Percentiles rank a stretch among this genome's conserved stretches.
Conservation (phyloP, 1,140 invertebrate genomes). For the Formica selysi region DNA sequence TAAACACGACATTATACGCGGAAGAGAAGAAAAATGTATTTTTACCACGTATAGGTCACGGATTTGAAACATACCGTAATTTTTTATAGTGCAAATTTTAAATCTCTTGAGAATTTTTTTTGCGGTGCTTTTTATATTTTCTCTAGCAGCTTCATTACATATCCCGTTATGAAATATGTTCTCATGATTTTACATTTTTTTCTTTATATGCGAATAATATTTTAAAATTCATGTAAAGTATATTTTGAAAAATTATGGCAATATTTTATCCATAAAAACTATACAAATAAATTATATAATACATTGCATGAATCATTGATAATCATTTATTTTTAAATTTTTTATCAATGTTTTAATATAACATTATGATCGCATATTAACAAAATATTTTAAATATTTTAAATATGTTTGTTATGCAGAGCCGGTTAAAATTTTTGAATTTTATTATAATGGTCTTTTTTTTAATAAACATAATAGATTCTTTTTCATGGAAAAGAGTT, state of each 20-base stretch:
- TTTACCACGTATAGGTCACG: neutral
- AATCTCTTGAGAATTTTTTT: slow-evolving; percentile 27
- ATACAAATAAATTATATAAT: neutral
- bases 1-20: neutral
- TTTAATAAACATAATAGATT: neutral
- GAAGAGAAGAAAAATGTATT: neutral
- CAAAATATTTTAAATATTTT: neutral
- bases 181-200: slow-evolving; percentile 1
- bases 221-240: neutral
- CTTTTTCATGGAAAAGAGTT: neutral
- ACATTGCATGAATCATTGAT: neutral
- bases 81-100: slow-evolving; percentile 1
- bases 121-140: neutral
- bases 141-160: neutral
- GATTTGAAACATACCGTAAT: neutral
- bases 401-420: neutral
- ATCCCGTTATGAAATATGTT: slow-evolving; percentile 5
- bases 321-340: neutral
- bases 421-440: neutral
- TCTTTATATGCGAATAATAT: slow-evolving; percentile 1
- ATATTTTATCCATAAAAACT: neutral
- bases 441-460: neutral
- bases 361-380: neutral
- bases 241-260: slow-evolving; percentile 5
- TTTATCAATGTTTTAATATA: slow-evolving; percentile 4